A percentile compares a stretch with the other conserved stretches of the same genome.
These are phyloP conservation scores for Prunella himalayana DNA, from an alignment of 2,113 vertebrate genomes.

Conservation along the genomic window DNA sequence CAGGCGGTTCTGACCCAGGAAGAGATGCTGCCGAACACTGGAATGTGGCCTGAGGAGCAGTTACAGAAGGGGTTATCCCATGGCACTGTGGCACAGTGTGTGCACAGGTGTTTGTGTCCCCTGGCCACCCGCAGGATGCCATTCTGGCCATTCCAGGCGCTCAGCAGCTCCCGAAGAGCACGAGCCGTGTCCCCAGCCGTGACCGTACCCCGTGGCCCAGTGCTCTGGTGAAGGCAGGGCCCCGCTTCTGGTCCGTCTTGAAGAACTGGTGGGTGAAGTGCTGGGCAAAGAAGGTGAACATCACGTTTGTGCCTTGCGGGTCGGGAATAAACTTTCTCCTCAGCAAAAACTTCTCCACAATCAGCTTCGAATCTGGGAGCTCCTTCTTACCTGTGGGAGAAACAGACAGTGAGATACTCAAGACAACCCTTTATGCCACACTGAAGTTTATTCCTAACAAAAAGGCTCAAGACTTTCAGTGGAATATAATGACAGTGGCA, in stretches of 20 bases:
- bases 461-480: not conserved
- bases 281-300: constrained; percentile 98
- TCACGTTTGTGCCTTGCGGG: constrained; percentile 89
- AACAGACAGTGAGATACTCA: not conserved
- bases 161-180: not conserved
- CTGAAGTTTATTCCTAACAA: not conserved
- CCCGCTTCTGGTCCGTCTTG: constrained; percentile 87
- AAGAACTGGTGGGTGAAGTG: constrained; percentile 98
- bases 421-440: not conserved
- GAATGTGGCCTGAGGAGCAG: not conserved
- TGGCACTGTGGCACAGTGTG: not conserved
- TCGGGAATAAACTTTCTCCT: constrained; percentile 91
- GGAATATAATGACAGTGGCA: not conserved
- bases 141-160: not conserved
- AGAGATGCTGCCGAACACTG: rapidly evolving
- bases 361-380: constrained; percentile 82
- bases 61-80: not conserved
- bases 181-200: not conserved
- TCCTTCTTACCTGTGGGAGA: constrained; percentile 84
- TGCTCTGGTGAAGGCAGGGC: constrained; percentile 86
- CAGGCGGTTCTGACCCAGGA: rapidly evolving
- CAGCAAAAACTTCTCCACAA: constrained; percentile 88
- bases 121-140: not conserved
- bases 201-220: constrained; percentile 87
- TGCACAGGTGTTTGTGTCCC: not conserved